phyloP scores from a whole-genome alignment of 2,888 invertebrate species.

The Ariolimax columbianus region DNA sequence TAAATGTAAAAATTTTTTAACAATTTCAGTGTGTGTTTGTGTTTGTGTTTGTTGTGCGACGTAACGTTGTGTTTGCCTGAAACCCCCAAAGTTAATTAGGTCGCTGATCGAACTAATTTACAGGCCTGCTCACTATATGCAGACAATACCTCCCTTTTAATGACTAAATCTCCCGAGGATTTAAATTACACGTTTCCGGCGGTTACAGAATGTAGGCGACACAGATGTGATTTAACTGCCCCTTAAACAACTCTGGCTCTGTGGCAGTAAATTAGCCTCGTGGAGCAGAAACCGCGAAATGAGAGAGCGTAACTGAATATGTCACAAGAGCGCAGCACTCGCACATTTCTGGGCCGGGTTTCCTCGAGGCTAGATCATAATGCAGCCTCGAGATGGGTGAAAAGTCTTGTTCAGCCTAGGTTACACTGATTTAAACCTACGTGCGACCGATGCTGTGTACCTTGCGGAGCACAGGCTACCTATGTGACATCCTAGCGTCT shows the following conservation, averaged over 20 bases:
- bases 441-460: neutral
- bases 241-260: neutral
- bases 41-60: too few relatives aligned
- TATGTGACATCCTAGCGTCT: neutral
- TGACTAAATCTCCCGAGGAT: neutral
- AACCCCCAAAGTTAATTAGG: too few relatives aligned
- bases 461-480: neutral
- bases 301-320: neutral
- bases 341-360: neutral
- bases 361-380: neutral
- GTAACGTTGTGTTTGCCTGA: too few relatives aligned
- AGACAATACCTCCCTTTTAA: neutral
- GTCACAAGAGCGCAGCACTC: neutral
- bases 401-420: conserved; percentile 5
- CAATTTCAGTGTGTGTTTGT: too few relatives aligned
- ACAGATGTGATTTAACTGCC: neutral
- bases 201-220: neutral
- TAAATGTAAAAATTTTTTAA: too few relatives aligned
- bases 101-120: too few relatives aligned
- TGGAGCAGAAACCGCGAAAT: neutral
- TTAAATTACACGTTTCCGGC: neutral
- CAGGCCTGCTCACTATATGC: too few relatives aligned
- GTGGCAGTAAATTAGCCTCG: neutral
- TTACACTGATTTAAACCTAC: neutral
- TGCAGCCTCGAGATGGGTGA: neutral